A percentile compares a stretch with the other conserved stretches of the same genome.
These are phyloP conservation scores for Drosophila peninsularis DNA, from an alignment of 2,888 invertebrate genomes.

Conservation along the genomic window DNA sequence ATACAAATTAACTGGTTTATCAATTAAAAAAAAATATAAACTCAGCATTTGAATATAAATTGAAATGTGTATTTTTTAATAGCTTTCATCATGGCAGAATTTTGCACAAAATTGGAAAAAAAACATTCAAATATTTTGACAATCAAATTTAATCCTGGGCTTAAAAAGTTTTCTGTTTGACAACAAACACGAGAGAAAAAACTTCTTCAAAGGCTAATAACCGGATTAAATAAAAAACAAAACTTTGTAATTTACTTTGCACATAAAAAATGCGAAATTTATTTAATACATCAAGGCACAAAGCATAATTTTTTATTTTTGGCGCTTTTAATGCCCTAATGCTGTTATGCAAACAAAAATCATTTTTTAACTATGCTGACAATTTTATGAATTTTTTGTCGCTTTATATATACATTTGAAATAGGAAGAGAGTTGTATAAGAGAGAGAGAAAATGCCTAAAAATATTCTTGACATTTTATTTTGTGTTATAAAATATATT, in stretches of 20 bases:
- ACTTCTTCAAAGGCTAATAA: neutral
- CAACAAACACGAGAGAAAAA: neutral
- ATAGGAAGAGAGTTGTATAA: no score
- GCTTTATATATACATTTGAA: neutral
- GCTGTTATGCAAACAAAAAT: neutral
- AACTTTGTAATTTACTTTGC: constrained; percentile 10
- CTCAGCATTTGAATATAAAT: neutral
- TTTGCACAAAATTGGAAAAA: neutral
- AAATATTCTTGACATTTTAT: no score
- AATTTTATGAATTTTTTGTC: neutral
- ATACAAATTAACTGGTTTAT: neutral
- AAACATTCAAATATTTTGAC: neutral
- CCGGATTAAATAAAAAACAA: constrained; percentile 3
- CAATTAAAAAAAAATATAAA: neutral
- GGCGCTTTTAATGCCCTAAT: neutral
- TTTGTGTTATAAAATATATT: no score
- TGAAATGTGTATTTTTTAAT: neutral
- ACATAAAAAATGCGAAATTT: neutral
- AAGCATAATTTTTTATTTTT: neutral
- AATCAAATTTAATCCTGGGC: constrained; percentile 10
- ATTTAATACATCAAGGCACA: neutral
- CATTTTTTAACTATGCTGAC: neutral
- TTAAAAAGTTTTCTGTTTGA: neutral
- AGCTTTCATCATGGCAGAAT: neutral
- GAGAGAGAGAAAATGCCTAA: no score